Evolutionary conservation across 64 coral and sea anemone species (phyloP), one percentile per base, ranked within the genome.

Genomic region (Montipora sp.): DNA sequence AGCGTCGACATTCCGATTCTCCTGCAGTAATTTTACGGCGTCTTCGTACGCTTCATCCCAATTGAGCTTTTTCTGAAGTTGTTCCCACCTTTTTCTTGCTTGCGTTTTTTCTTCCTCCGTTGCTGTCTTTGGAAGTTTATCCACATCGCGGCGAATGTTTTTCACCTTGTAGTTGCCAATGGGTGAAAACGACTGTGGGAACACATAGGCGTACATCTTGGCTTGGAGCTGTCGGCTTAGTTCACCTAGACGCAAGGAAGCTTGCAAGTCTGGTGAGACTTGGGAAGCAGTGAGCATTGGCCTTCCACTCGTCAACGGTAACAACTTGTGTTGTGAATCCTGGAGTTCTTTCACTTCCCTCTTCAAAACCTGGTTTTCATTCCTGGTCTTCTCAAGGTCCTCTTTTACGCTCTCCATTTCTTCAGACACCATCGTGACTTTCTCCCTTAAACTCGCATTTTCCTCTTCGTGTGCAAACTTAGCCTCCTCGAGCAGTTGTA

Each of bases 131-230:
- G 78, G 49, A 27, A 91, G 78, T 23, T 47, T 81, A n/a, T 91
- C 50, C 15, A 91, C 47, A 70, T 91, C 89, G 10, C 78, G 78
- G 18, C 79, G 60, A 27, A 91, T 70, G 51, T 60, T 81, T 59
- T 80, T 81, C 46, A 91, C 66, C 47, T 91, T 91, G 36, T 81
- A 91, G 51, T 72, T 82, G 5, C 11, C 67, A 2, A 91, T 81
- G 4, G 89, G 89, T 44, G 89, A 73, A 65, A 21, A 91, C 48
- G n/a, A 75, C n/a, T 81, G 77, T n/a, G 89, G 89, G 5, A 91
- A 16, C 3, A 91, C 77, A 45, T 82, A 81, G 22, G 65, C 51
- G 78, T 91, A 91, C 77, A 91, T 50, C 65, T 75, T 81, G 36
- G 5, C 89, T 74, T 91, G 89, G 6, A 91, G 63, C 27, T 91